These are phyloP conservation scores for Melipona bicolor DNA, from an alignment of 2,888 invertebrate species.

Conservation along the genomic window DNA sequence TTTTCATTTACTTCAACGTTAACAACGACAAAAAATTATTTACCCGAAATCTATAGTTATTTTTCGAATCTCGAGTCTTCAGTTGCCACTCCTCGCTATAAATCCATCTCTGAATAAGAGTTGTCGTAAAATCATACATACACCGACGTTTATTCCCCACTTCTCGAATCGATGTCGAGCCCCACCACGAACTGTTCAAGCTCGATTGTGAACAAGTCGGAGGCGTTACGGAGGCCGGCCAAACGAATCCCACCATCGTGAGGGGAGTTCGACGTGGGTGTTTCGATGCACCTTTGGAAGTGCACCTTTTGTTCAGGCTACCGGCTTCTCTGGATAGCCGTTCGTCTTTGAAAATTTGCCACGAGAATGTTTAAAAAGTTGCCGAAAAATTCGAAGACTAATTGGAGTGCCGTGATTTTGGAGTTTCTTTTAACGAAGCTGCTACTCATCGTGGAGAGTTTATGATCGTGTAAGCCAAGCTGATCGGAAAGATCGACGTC, in stretches of 20 bases:
- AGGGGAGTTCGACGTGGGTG: constrained; percentile 57
- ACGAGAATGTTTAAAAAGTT: background rate
- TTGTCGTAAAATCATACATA: constrained; percentile 1
- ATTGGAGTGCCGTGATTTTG: background rate
- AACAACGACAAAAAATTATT: too few species aligned
- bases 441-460: background rate
- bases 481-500: background rate
- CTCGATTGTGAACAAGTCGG: constrained; percentile 61
- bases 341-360: constrained; percentile 18
- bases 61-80: too few species aligned
- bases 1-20: too few species aligned
- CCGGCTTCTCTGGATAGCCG: background rate
- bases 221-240: constrained; percentile 76
- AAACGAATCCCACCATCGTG: constrained; percentile 69
- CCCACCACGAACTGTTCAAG: constrained; percentile 39
- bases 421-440: background rate
- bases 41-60: too few species aligned
- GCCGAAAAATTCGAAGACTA: background rate
- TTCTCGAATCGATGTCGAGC: background rate
- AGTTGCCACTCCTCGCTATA: too few species aligned
- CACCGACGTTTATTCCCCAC: constrained; percentile 44
- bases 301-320: constrained; percentile 33
- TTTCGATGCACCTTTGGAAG: constrained; percentile 52
- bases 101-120: background rate
- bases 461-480: background rate